Base-by-base conservation (phyloP, 2,888 invertebrate species). In the Thymelicus lineola region DNA sequence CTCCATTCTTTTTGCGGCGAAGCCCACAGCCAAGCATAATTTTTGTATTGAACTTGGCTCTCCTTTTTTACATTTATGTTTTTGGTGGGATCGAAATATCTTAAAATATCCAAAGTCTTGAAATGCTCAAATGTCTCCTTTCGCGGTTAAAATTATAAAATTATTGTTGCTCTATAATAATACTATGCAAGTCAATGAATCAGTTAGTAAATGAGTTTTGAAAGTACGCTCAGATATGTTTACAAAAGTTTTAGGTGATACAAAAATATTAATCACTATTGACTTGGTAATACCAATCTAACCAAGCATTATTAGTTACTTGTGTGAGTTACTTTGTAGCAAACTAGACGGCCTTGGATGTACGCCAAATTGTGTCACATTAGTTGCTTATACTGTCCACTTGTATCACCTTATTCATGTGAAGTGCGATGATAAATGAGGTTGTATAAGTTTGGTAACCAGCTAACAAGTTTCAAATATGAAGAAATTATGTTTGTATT, bases 341-440 rank as follows among this genome's bases (percentile, higher is more conserved):
- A 17, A 63, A 63, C 35, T 7, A n/a, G 35, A 7, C 35, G 50
- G n/a, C 62, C 62, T 63, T 63, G 62, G 36, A 36, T 50, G 50
- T 50, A 14, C 50, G 63, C 50, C 50, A 63, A 63, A 63, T 63
- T 15, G 50, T 63, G 50, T 10, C 36, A 50, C 46, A 20, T 38
- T 36, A 15, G 63, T 28, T 50, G 28, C 17, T 28, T 7, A 14
- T 46, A 61, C 61, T 61, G 35, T 46, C 46, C 45, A 17, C 50
- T 55, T 35, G 55, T 55, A 28, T 35, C 14, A 55, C 35, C 10
- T 7, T 35, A 35, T 35, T 14, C 28, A 14, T 55, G 55, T 35
- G 35, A 55, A 14, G 35, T 55, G 28, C 28, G 55, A 55, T 55
- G 55, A 55, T 35, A 55, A 55, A 55, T 55, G 35, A 55, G 28